Conservation (phyloP, 2,113 vertebrate species). For the Apteryx mantelli region DNA sequence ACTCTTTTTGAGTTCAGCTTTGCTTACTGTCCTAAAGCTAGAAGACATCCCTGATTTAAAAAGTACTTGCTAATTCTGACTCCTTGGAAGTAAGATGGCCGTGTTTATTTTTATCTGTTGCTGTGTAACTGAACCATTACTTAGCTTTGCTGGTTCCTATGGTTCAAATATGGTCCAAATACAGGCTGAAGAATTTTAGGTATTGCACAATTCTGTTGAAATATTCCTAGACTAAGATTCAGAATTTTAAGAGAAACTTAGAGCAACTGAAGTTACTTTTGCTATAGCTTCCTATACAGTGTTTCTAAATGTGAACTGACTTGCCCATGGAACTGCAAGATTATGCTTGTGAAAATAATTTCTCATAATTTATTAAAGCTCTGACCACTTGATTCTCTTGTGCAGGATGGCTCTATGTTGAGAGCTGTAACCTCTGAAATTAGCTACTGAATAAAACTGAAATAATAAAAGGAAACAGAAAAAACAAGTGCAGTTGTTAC, state of each 20-base stretch:
- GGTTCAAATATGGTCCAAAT: background rate
- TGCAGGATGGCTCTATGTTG: background rate
- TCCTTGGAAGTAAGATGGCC: background rate
- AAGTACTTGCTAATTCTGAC: background rate
- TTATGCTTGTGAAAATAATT: background rate
- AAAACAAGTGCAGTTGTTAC: background rate
- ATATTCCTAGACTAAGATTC: background rate
- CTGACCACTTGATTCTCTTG: background rate
- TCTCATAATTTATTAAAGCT: background rate
- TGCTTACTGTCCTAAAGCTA: background rate
- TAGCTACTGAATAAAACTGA: background rate
- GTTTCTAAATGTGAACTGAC: background rate
- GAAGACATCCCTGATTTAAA: background rate
- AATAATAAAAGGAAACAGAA: background rate
- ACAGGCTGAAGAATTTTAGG: background rate
- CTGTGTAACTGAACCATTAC: background rate
- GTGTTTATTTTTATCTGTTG: background rate
- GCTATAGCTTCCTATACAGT: fast-evolving
- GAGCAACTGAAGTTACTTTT: background rate
- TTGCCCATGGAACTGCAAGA: background rate
- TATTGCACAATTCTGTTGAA: too few relatives aligned
- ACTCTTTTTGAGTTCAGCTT: background rate
- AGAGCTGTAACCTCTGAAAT: background rate
- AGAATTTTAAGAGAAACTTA: background rate
- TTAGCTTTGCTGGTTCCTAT: background rate